Evolutionary conservation across 2,113 vertebrate genomes (phyloP).

Genomic region (Illadopsis cleaveri): DNA sequence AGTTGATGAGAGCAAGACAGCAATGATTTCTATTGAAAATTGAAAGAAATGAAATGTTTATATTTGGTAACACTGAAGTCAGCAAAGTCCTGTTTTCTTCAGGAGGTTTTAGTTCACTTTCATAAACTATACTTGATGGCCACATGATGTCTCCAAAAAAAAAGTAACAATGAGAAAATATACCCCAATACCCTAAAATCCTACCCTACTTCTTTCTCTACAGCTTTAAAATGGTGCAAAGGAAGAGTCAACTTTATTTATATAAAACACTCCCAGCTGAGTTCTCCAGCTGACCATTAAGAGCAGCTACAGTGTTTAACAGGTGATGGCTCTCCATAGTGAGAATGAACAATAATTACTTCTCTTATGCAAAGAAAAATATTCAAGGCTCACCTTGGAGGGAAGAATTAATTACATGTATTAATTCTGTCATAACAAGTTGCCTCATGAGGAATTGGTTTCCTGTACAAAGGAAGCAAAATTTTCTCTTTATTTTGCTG

Average conservation of each 20-base stretch:
- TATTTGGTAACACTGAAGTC: not conserved
- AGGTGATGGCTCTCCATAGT: not conserved
- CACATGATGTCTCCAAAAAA: not conserved
- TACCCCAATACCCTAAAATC: not conserved
- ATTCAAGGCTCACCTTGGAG: not conserved
- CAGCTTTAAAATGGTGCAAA: conserved; percentile 15
- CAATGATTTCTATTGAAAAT: not conserved
- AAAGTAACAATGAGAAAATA: not conserved
- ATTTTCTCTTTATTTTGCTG: not conserved
- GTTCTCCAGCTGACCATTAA: conserved; percentile 13
- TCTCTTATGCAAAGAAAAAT: not conserved
- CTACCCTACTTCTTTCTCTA: not conserved
- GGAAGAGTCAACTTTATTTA: conserved; percentile 27
- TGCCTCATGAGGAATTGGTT: not conserved
- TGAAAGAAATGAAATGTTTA: not conserved
- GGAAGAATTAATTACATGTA: not conserved
- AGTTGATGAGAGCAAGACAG: not conserved
- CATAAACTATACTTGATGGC: not conserved
- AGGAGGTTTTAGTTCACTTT: not conserved
- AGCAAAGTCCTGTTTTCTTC: not conserved
- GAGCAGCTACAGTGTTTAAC: not conserved
- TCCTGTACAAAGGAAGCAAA: not conserved
- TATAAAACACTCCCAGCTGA: not conserved
- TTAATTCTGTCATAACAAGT: not conserved
- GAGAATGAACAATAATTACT: not conserved